Base-by-base conservation (phyloP, 2,797 vertebrate genomes). In the Cuniculus paca region DNA sequence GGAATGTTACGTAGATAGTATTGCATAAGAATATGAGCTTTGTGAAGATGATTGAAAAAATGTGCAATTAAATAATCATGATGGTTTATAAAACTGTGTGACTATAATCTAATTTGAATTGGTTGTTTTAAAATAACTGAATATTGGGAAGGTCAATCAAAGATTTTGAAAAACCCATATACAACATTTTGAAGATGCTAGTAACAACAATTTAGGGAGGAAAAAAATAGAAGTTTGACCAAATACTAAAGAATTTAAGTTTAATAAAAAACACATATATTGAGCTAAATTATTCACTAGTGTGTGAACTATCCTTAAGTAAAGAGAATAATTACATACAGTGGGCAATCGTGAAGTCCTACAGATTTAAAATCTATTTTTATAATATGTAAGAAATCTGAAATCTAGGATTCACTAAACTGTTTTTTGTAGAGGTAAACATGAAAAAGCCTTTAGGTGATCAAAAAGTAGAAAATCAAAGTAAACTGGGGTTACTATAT, bases 191-290 rank as follows among this genome's bases (percentile, higher is more conserved):
- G 6, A 92, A 65, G 11, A 65, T 58, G 3, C 63, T 96, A 70
- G 39, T 89, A 93, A 2, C 48, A 50, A 42, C 65, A 92, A 90
- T 77, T 77, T 5, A 13, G 54, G 48, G 12, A 50, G 6, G 95
- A 90, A 78, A 9, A 24, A 80, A 54, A 68, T 6, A 45, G 7
- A 82, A 58, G 83, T 89, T 79, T 79, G 48, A 75, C 6, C 6
- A 93, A 94, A 92, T 60, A 10, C 1, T 81, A 87, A 10, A 2
- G 10, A 88, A 60, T n/a, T 58, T 89, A 77, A 82, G 8, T 89
- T 93, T 68, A 19, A 60, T 81, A 48, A 89, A 7, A 36, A 5
- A 6, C 9, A 79, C 14, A 75, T 68, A 45, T 85, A 52, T 39
- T 88, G 17, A 74, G 42, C 1, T 54, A 58, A 74, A 60, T 95